These are phyloP conservation scores for Threskiornis aethiopicus DNA, from an alignment of 2,797 vertebrate species.

Conservation along the genomic window DNA sequence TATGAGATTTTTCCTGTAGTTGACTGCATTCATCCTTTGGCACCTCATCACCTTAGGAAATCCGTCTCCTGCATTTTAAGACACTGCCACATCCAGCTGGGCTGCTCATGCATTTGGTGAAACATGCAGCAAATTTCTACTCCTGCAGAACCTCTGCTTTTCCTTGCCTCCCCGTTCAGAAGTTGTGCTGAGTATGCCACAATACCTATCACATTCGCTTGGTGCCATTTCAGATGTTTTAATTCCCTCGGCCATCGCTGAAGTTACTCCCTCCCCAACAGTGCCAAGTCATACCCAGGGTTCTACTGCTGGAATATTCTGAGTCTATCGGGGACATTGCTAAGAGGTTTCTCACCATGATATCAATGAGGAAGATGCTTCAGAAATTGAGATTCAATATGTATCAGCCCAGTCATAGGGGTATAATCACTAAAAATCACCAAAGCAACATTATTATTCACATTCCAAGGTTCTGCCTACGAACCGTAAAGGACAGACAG, in stretches of 20 bases:
- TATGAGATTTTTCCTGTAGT: not conserved
- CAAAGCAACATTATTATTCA: not conserved
- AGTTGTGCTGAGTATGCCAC: not conserved
- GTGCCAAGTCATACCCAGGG: not conserved
- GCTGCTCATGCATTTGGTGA: not conserved
- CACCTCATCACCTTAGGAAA: not conserved
- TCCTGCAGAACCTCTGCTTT: not conserved
- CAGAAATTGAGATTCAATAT: not conserved
- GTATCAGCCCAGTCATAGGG: not conserved
- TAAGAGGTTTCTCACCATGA: not conserved
- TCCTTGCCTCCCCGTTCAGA: not conserved
- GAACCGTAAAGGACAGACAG: not conserved
- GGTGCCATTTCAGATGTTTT: not conserved
- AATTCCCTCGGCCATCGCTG: rapidly evolving
- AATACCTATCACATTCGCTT: not conserved
- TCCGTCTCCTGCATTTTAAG: not conserved
- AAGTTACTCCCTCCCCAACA: not conserved
- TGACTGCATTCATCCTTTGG: not conserved
- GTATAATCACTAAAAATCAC: not conserved
- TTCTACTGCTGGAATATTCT: not conserved
- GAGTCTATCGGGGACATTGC: not conserved
- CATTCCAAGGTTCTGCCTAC: not conserved
- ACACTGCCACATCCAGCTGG: not conserved
- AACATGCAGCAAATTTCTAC: not conserved
- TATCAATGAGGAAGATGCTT: not conserved